These are phyloP conservation scores for Phyllopteryx taeniolatus DNA, from an alignment of 2,113 vertebrate genomes.

Conservation along the genomic window DNA sequence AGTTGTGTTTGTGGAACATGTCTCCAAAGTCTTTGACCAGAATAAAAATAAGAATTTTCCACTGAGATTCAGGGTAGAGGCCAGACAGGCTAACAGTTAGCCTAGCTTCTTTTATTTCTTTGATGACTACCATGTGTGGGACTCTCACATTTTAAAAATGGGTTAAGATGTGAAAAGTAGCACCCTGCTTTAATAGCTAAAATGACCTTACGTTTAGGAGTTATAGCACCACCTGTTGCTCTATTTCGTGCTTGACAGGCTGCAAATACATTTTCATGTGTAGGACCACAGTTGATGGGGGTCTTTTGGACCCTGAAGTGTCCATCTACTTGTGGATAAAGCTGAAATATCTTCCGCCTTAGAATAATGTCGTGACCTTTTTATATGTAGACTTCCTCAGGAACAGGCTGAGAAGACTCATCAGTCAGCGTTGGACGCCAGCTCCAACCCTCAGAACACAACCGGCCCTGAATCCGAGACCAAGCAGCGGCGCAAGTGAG, in stretches of 20 bases:
- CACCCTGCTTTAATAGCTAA: neutral
- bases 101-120: neutral
- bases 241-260: neutral
- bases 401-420: slow-evolving; percentile 75
- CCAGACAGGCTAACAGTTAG: neutral
- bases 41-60: neutral
- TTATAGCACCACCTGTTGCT: neutral
- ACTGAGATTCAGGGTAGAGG: neutral
- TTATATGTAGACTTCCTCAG: slow-evolving; percentile 66
- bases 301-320: too few relatives aligned
- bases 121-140: neutral
- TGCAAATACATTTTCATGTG: neutral
- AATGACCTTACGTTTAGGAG: neutral
- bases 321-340: neutral
- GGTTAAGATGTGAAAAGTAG: too few relatives aligned
- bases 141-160: too few relatives aligned
- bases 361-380: neutral
- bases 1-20: neutral
- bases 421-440: slow-evolving; percentile 37
- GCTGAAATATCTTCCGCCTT: slow-evolving; percentile 1
- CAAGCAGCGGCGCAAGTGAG: slow-evolving; percentile 79
- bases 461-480: slow-evolving; percentile 64
- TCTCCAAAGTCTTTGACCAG: neutral
- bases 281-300: too few relatives aligned
- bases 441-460: slow-evolving; percentile 44